phyloP scores from a whole-genome alignment of 2,797 vertebrate genomes.

The Mormyrops boulengeri region DNA sequence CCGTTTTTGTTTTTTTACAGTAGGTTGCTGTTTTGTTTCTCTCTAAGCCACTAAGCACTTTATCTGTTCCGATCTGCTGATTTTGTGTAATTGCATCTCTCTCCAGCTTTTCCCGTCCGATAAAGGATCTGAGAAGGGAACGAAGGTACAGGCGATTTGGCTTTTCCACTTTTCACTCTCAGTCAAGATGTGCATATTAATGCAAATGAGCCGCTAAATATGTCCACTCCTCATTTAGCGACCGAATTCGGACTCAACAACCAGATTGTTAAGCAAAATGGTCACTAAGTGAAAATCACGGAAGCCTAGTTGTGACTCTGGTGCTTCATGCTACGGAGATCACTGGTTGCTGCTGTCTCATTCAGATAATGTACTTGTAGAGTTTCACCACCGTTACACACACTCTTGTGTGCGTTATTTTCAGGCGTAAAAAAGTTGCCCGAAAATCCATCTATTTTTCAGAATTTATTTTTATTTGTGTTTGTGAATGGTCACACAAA shows the following conservation, averaged over 20 bases:
- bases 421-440: neutral
- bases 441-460: neutral
- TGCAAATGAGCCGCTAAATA: neutral
- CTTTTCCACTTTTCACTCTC: neutral
- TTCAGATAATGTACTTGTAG: neutral
- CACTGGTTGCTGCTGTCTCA: neutral
- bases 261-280: neutral
- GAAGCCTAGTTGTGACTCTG: neutral
- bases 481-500: neutral
- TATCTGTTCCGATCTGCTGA: neutral
- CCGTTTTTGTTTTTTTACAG: neutral
- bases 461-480: neutral
- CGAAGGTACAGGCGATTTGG: conserved; percentile 72
- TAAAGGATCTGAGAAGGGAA: conserved; percentile 88
- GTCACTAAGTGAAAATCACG: neutral
- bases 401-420: neutral
- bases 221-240: neutral
- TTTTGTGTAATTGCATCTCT: neutral
- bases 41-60: neutral
- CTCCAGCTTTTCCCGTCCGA: conserved; percentile 86
- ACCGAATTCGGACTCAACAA: neutral
- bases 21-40: neutral
- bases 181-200: neutral
- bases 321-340: neutral
- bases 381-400: neutral